phyloP scores from a whole-genome alignment of 1,140 invertebrate genomes.

The Phenacoccus solenopsis region DNA sequence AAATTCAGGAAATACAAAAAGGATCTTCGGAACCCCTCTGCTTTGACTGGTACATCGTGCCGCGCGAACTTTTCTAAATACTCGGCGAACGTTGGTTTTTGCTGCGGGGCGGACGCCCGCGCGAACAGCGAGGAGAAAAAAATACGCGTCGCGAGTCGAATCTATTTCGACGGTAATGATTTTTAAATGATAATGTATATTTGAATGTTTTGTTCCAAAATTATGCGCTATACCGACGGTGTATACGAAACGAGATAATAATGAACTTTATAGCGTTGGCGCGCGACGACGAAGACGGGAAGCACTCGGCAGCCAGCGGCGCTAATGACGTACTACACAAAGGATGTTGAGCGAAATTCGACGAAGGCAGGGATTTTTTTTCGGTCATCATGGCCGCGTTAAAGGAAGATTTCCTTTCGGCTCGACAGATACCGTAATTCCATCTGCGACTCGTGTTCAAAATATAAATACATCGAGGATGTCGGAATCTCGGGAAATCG shows the following conservation, averaged over 20 bases:
- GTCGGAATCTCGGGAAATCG: too few species aligned
- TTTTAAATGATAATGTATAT: slow-evolving; percentile 16
- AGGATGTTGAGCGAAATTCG: background rate
- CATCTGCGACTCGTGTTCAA: too few species aligned
- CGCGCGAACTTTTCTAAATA: background rate
- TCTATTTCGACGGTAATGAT: slow-evolving; percentile 5
- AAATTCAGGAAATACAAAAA: slow-evolving; percentile 3
- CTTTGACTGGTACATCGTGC: too few species aligned
- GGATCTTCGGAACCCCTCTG: too few species aligned
- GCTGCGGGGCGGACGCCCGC: background rate
- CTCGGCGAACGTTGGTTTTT: too few species aligned
- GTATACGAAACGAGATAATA: slow-evolving; percentile 3
- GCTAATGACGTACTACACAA: background rate
- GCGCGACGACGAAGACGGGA: background rate
- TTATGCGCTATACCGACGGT: background rate
- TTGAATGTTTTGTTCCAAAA: slow-evolving; percentile 9
- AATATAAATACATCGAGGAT: too few species aligned
- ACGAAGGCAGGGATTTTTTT: too few species aligned
- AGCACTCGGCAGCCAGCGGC: background rate
- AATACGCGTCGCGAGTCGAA: background rate
- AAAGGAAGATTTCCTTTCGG: too few species aligned
- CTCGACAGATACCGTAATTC: too few species aligned
- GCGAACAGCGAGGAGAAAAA: background rate
- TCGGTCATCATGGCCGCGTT: too few species aligned
- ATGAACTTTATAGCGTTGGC: slow-evolving; percentile 8